Evolutionary conservation across 2,113 vertebrate species (phyloP), one percentile per base, ranked within the genome.

Genomic region (Camelus dromedarius): DNA sequence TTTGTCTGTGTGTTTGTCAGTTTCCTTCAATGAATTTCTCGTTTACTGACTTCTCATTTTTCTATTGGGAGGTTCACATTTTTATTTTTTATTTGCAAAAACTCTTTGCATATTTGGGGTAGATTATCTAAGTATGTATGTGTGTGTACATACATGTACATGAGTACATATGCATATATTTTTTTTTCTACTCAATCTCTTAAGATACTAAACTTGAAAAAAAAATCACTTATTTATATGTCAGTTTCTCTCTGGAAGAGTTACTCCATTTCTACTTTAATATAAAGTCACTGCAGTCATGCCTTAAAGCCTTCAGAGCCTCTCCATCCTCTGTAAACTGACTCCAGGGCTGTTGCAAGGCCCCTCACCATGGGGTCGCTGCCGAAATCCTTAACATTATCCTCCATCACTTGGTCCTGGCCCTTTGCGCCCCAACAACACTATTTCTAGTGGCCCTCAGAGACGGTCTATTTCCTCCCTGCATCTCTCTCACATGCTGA

Each of bases 31-130:
- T 48, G 35, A 66, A 67, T 88, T 93, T 92, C 50, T n/a, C 54
- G 2, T 58, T 87, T 75, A n/a, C 42, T 56, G 67, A 64, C 28
- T 94, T 22, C 24, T 30, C 8, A 52, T 76, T 35, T 54, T 95
- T 88, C 35, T 20, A 52, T 22, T 38, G 8, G 13, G 38, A 60
- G 50, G 26, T 8, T 42, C 28, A 9, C 2, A 30, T 30, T 86
- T 80, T 90, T 73, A 46, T 90, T 96, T 54, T 76, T 80, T 26
- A 67, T 94, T 82, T 77, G 12, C 56, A 72, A 64, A 96, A 56
- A 48, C 18, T 91, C 85, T 93, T 64, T 89, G 79, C 54, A 58
- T 76, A 91, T 73, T 83, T 90, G n/a, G 7, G 24, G 20, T 22
- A 62, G 83, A 48, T 67, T 38, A 91, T 52, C 73, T 58, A 72